phyloP scores from a whole-genome alignment of 2,113 vertebrate species.

The Bufo gargarizans region DNA sequence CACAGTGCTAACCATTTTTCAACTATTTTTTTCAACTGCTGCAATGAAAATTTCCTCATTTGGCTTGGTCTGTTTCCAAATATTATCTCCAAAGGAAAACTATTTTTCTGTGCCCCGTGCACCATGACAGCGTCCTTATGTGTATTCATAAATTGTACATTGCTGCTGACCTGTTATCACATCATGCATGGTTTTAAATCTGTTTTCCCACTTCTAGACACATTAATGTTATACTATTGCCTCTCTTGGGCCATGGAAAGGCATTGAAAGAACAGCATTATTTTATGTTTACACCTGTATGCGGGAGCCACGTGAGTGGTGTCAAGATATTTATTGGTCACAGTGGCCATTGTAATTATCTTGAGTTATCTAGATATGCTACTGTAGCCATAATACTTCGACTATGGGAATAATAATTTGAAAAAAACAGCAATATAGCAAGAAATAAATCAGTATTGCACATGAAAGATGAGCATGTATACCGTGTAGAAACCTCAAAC shows the following conservation, averaged over 20 bases:
- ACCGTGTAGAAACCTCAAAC: neutral
- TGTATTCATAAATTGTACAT: slow-evolving; percentile 27
- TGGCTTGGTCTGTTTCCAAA: neutral
- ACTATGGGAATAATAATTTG: slow-evolving; percentile 44
- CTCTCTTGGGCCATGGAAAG: neutral
- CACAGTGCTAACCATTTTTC: neutral
- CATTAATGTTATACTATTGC: slow-evolving; percentile 39
- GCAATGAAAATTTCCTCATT: neutral
- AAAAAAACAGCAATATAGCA: neutral
- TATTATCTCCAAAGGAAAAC: slow-evolving; percentile 23
- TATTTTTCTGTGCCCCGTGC: neutral
- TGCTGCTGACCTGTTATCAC: slow-evolving; percentile 32
- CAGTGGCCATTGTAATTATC: slow-evolving; percentile 47
- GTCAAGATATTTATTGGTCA: slow-evolving; percentile 48
- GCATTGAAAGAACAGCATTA: slow-evolving; percentile 45
- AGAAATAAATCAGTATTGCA: slow-evolving; percentile 40
- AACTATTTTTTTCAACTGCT: neutral
- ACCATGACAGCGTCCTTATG: slow-evolving; percentile 26
- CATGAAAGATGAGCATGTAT: neutral
- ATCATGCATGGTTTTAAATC: slow-evolving; percentile 41
- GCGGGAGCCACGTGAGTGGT: neutral
- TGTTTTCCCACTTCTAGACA: neutral
- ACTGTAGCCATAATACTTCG: neutral
- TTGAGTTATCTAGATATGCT: slow-evolving; percentile 30
- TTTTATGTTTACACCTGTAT: slow-evolving; percentile 35